Evolutionary conservation across 2,113 vertebrate species (phyloP).

Genomic region (Arothron firmamentum): DNA sequence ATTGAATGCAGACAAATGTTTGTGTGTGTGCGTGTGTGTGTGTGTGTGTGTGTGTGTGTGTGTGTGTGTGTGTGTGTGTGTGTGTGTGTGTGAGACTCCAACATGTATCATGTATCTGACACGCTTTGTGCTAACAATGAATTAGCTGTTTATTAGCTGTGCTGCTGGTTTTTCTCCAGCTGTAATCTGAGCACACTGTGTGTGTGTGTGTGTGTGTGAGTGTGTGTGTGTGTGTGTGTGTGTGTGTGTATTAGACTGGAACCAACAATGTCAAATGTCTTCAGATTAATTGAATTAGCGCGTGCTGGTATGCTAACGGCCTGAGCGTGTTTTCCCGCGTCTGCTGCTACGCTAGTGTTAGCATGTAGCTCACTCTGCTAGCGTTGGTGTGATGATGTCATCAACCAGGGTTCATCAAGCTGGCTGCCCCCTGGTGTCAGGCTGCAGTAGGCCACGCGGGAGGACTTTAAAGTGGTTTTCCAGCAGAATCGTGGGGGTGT

Average conservation of each 20-base stretch:
- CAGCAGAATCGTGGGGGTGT: not conserved
- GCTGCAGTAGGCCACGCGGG: too few species aligned
- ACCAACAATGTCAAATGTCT: too few species aligned
- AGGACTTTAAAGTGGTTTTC: too few species aligned
- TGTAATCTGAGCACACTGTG: not conserved
- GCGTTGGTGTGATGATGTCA: too few species aligned
- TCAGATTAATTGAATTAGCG: too few species aligned
- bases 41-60: constrained; percentile 20
- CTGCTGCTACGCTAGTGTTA: not conserved
- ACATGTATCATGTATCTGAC: not conserved
- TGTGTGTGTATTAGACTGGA: not conserved
- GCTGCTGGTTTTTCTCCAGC: constrained; percentile 9
- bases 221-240: constrained; percentile 6
- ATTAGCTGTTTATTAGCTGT: constrained; percentile 34
- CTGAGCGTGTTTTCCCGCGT: too few species aligned
- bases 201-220: not conserved
- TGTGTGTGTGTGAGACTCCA: constrained; percentile 1
- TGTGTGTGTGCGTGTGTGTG: constrained; percentile 5
- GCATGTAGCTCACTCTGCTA: not conserved
- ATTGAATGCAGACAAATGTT: not conserved
- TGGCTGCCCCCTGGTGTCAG: too few species aligned
- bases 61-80: constrained; percentile 12
- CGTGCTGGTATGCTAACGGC: too few species aligned
- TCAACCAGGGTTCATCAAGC: too few species aligned
- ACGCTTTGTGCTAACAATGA: constrained; percentile 37